Evolutionary conservation across 2,797 vertebrate genomes (phyloP).

Genomic region (Platyrinchus mystaceus): DNA sequence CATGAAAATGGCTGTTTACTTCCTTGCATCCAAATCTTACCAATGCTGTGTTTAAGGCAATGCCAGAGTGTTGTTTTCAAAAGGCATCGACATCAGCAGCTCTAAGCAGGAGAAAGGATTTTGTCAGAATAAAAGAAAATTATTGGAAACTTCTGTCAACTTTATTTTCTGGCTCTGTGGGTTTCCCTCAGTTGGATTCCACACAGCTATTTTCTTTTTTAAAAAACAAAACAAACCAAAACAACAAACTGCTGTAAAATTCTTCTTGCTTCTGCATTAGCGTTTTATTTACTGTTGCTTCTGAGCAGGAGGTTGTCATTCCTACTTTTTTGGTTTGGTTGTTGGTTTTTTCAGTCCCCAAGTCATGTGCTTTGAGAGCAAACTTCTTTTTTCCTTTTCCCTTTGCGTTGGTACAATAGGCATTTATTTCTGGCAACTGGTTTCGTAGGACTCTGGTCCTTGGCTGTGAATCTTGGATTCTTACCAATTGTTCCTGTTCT

Average conservation of each 20-base stretch:
- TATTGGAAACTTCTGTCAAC: conserved; percentile 16
- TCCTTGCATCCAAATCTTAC: conserved; percentile 11
- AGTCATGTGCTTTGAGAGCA: neutral
- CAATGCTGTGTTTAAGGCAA: neutral
- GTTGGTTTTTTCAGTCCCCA: neutral
- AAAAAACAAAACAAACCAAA: neutral
- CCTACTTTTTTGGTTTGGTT: neutral
- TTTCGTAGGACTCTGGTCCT: neutral
- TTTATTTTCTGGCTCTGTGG: conserved; percentile 52
- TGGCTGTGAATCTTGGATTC: conserved; percentile 27
- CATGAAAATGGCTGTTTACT: neutral
- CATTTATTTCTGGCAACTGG: conserved; percentile 8
- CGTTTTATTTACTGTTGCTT: conserved; percentile 6
- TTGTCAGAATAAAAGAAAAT: conserved; percentile 37
- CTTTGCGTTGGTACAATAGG: neutral
- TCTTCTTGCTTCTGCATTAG: conserved; percentile 3
- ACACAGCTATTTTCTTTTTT: neutral
- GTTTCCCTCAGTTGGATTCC: conserved; percentile 33
- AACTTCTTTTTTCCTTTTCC: neutral
- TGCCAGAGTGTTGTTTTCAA: neutral
- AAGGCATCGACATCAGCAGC: neutral
- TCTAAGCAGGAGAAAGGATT: conserved; percentile 22
- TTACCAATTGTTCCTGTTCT: conserved; percentile 10
- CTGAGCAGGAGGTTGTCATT: neutral
- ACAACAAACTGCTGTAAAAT: neutral